Evolutionary conservation across 2,113 vertebrate species (phyloP), one percentile per base, ranked within the genome.

Genomic region (Anoura caudifer): DNA sequence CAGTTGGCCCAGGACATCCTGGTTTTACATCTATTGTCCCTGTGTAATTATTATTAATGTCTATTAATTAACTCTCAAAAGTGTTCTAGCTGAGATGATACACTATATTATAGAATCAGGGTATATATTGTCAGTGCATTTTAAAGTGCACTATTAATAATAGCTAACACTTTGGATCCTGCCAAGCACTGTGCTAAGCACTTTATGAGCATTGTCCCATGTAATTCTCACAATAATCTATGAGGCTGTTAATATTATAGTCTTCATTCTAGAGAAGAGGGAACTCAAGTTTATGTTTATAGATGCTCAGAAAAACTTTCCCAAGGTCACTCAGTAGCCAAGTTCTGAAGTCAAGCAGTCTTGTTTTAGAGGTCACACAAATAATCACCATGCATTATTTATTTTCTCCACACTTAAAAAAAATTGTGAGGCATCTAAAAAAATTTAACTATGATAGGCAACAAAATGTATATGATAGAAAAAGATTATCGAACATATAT

Each of bases 361-460:
- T 86, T 91, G 16, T 82, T 95, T 95, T 50, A 89, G 67, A 95
- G 59, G 38, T 79, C 54, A 91, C 54, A 91, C 36, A 87, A 82
- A 96, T 70, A 56, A 96, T 65, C 93, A 81, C 17, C 19, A 70
- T 26, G 6, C n/a, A 75, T 81, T 92, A 67, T 73, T 56, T 88
- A 69, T 87, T 72, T 91, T 50, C 11, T 59, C 33, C 24, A 31
- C 6, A 72, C 17, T 65, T 83, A 52, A 41, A 75, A 91, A 92
- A 73, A 47, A 59, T 85, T 43, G 9, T 79, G 93, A 65, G 19
- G 65, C 2, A 93, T 73, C 54, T 73, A 96, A 82, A 52, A 79
- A 45, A 85, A 92, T 56, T 84, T 70, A 90, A 89, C 28, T 85
- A 82, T 43, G 1, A 52, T 50, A 84, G n/a, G 54, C 77, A 65